Percentiles rank a stretch among this genome's conserved stretches.
phyloP scores from a whole-genome alignment of 2,797 vertebrate species.

The Liasis olivaceus region DNA sequence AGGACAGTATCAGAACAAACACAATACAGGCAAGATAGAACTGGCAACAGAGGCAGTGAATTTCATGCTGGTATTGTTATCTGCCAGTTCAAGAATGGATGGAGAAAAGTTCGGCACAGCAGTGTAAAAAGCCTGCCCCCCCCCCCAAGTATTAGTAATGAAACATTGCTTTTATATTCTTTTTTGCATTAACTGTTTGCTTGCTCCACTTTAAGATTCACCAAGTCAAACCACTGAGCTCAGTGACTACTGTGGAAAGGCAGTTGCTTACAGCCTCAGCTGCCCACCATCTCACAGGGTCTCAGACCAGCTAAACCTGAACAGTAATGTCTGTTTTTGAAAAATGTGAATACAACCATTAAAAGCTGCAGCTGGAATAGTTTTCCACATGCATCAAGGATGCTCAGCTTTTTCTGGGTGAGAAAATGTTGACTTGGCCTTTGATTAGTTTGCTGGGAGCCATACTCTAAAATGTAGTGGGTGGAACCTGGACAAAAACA shows the following conservation, averaged over 20 bases:
- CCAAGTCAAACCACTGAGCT: neutral
- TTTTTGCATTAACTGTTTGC: neutral
- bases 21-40: neutral
- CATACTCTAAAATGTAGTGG: neutral
- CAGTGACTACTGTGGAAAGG: neutral
- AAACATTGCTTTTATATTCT: neutral
- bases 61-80: neutral
- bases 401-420: neutral
- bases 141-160: neutral
- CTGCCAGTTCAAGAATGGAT: neutral
- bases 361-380: neutral
- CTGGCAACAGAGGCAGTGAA: neutral
- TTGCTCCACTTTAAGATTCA: neutral
- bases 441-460: neutral
- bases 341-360: neutral
- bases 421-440: neutral
- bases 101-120: neutral
- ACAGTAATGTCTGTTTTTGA: neutral
- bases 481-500: neutral
- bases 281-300: neutral
- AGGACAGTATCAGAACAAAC: neutral
- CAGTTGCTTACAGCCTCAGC: neutral
- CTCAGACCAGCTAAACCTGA: neutral
- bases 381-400: neutral
- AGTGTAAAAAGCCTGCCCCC: neutral